Evolutionary conservation across 2,888 invertebrate species (phyloP).

Genomic region (Argynnis bischoffii): DNA sequence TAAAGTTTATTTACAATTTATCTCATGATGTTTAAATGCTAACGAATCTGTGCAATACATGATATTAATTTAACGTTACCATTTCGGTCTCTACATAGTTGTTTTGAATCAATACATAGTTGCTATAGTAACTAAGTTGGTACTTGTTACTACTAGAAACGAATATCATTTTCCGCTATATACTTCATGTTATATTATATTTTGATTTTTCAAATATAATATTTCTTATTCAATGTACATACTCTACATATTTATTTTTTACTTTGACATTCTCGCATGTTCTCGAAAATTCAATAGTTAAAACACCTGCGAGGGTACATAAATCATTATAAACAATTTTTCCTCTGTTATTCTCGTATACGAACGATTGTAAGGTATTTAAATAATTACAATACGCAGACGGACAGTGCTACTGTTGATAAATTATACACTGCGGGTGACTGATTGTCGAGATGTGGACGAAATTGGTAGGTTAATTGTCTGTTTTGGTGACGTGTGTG

Average conservation of each 20-base stretch:
- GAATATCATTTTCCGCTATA: no score
- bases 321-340: conserved; percentile 20
- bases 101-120: conserved; percentile 23
- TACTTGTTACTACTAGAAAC: not conserved
- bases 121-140: conserved; percentile 16
- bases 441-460: conserved; percentile 32
- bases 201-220: no score
- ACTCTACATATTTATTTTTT: no score
- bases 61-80: not conserved
- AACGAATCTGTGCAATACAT: no score
- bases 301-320: conserved; percentile 14
- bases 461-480: conserved; percentile 32
- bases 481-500: conserved; percentile 25
- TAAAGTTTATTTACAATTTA: no score
- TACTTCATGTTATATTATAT: no score
- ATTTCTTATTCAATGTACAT: no score
- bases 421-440: conserved; percentile 32
- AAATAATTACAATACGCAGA: conserved; percentile 33
- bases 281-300: conserved; percentile 3
- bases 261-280: no score
- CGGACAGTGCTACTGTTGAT: conserved; percentile 33
- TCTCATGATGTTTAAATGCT: no score
- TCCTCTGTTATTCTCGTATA: conserved; percentile 24
- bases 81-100: conserved; percentile 1
- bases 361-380: conserved; percentile 25